Conservation (phyloP, 2,888 invertebrate genomes). For the Sinohyriopsis cumingii region DNA sequence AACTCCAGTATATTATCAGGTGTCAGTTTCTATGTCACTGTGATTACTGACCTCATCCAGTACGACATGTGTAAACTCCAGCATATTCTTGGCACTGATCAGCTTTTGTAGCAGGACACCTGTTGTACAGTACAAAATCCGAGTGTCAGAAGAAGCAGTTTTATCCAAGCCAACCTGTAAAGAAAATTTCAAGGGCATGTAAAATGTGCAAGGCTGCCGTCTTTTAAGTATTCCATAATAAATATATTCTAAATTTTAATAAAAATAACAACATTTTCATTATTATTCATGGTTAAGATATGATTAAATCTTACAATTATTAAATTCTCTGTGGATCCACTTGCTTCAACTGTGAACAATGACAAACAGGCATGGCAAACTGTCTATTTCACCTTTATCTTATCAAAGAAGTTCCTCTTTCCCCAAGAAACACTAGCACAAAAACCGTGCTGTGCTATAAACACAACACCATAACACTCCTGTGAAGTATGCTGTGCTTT, state of each 20-base stretch:
- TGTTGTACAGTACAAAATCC: constrained; percentile 90
- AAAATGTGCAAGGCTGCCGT: neutral
- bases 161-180: constrained; percentile 71
- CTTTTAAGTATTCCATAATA: neutral
- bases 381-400: too few relatives aligned
- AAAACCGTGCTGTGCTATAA: too few relatives aligned
- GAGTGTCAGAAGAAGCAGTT: constrained; percentile 78
- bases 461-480: too few relatives aligned
- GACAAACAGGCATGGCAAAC: too few relatives aligned
- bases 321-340: too few relatives aligned
- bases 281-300: neutral
- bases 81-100: constrained; percentile 81
- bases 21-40: too few relatives aligned
- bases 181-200: neutral
- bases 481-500: too few relatives aligned
- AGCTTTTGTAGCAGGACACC: constrained; percentile 89
- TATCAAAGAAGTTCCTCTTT: too few relatives aligned
- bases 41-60: constrained; percentile 81
- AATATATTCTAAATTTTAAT: neutral
- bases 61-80: constrained; percentile 89
- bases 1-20: too few relatives aligned
- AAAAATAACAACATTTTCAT: neutral
- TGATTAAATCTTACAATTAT: too few relatives aligned
- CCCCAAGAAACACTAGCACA: too few relatives aligned
- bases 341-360: too few relatives aligned